A percentile compares a stretch with the other conserved stretches of the same genome.
Evolutionary conservation across 2,113 vertebrate genomes (phyloP).

Genomic region (Rousettus leschenaultii): DNA sequence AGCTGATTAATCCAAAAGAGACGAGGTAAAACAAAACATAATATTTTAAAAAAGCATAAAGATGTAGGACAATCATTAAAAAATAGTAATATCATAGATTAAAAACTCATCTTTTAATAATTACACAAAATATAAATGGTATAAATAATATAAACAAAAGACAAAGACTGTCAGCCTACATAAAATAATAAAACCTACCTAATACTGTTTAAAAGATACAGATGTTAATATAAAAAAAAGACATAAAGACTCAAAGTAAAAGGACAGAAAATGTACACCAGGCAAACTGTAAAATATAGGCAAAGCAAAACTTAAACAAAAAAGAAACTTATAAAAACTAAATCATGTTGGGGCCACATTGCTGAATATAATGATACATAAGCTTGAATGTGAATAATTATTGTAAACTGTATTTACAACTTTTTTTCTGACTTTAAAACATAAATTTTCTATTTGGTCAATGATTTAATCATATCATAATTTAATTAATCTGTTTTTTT

Average conservation of each 20-base stretch:
- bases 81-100: neutral
- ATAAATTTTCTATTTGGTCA: slow-evolving; percentile 98
- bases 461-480: slow-evolving; percentile 99
- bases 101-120: neutral
- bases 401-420: slow-evolving; percentile 99
- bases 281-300: neutral
- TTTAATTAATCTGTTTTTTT: slow-evolving; percentile 94
- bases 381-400: slow-evolving; percentile 99
- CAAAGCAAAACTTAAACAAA: too few relatives aligned
- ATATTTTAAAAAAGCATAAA: neutral
- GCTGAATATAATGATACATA: slow-evolving; percentile 90
- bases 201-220: neutral
- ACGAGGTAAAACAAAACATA: neutral
- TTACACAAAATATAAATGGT: neutral
- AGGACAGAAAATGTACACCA: neutral
- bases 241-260: neutral
- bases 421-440: slow-evolving; percentile 99
- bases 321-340: too few relatives aligned
- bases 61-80: neutral
- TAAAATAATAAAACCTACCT: neutral
- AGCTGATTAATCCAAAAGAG: neutral
- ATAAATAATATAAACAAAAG: neutral
- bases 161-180: neutral
- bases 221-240: neutral
- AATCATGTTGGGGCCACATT: slow-evolving; percentile 98